These are phyloP conservation scores for Barnardius zonarius DNA, from an alignment of 2,113 vertebrate species.

Conservation along the genomic window DNA sequence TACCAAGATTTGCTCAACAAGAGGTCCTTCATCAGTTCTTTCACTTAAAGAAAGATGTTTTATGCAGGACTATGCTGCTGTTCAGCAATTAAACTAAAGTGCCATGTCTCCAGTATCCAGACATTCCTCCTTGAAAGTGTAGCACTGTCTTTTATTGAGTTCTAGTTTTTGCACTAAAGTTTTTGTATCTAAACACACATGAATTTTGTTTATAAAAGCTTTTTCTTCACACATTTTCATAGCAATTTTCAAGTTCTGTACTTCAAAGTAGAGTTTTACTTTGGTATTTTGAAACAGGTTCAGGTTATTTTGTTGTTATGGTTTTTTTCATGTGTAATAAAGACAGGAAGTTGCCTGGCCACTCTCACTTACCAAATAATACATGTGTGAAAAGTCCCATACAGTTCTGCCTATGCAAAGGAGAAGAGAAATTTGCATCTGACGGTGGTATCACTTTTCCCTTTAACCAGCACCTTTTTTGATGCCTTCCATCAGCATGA, in stretches of 20 bases:
- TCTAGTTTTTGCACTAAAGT: background rate
- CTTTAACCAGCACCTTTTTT: background rate
- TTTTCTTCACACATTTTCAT: background rate
- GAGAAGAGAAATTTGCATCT: background rate
- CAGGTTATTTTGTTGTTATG: background rate
- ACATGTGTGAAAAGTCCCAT: background rate
- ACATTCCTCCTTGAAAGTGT: background rate
- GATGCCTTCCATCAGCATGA: background rate
- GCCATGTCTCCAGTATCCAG: background rate
- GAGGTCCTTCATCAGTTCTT: background rate
- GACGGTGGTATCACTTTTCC: accelerated
- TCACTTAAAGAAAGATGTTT: background rate
- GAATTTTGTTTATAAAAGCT: background rate
- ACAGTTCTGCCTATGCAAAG: background rate
- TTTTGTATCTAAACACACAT: too few relatives aligned
- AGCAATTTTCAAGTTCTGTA: background rate
- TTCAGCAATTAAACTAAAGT: background rate
- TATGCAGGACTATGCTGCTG: background rate
- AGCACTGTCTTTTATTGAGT: background rate
- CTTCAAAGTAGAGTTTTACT: background rate
- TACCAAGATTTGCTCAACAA: background rate
- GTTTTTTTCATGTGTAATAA: background rate
- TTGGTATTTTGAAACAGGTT: background rate
- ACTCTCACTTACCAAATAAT: background rate
- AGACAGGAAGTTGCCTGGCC: background rate